Evolutionary conservation across 2,113 vertebrate species (phyloP), one percentile per base, ranked within the genome.

Genomic region (Colossoma macropomum): DNA sequence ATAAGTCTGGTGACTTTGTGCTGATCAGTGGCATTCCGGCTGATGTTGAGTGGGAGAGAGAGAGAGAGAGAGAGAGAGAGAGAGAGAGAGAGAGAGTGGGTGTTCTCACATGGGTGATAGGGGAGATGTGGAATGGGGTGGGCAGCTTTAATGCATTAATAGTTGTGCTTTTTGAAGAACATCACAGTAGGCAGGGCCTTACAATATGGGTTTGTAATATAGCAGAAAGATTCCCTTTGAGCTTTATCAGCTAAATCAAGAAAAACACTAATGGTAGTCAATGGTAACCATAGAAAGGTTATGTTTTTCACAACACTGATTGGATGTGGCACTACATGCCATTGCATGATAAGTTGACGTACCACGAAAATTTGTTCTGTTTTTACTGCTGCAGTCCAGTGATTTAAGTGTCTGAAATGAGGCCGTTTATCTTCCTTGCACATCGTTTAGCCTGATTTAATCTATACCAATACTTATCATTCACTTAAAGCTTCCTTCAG

Each of bases 1-100:
- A 89, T 89, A 92, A 91, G 89, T 87, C 90, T 85, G 60, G 66
- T 87, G 88, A 91, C 89, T 90, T 88, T 87, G 82, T 90, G 86
- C 90, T 89, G 89, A 91, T 91, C 87, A 77, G 82, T 62, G 50
- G 75, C 86, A 89, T 89, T 87, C 85, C n/a, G 73, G 50, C 52
- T 27, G 34, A 48, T 85, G 63, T 72, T 81, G 27, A 27, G 38
- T 68, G 59, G 30, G 32, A 56, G 28, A 45, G 27, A 32, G 30
- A 19, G 65, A 15, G 70, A 75, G 56, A 65, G 16, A 50, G 48
- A 41, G 21, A 15, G 70, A 75, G 56, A 65, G 32, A 56, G 28
- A 45, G 27, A 32, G 30, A 19, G 65, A 15, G 70, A 75, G 56
- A 65, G 16, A 50, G 48, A 41, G 21, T 62, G 50, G 62, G 13